Evolutionary conservation across 2,113 vertebrate species (phyloP), one percentile per base, ranked within the genome.

Genomic region (Erythrocercus mccallii): DNA sequence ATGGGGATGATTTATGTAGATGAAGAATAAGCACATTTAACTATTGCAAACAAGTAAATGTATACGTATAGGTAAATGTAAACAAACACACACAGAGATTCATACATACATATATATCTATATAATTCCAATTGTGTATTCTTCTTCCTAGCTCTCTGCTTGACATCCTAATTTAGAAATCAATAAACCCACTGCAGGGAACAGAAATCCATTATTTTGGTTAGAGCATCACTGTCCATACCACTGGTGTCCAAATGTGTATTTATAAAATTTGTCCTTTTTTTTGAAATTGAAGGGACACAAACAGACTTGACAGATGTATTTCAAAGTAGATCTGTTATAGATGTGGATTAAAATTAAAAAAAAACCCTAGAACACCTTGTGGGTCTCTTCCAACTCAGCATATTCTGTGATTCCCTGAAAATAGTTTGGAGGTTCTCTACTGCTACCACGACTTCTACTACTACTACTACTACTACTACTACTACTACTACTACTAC

Each of bases 11-110:
- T 77, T 91, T 80, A 31, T 30, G 12, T 27, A 71, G 85, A 81
- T 45, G 30, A 81, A 37, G 51, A 81, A 61, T n/a, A 71, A 35
- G 12, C 66, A 38, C 1, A 42, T 42, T 81, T 81, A 51, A 68
- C 2, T 38, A 62, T 22, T 44, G 2, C 35, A 19, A 62, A 82
- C 3, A 66, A 71, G 10, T 33, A 78, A 44, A 45, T 71, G 7
- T 33, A 40, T 30, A 42, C 24, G 38, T 44, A 14, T 25, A 66
- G 13, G 10, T 35, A 48, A n/a, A 24, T 7, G 8, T 25, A 31
- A 31, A n/a, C 4, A n/a, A 37, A 40, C 10, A 78, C 12, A 31
- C 4, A 21, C 0, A 25, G 1, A 20, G 4, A 33, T 31, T 68
- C 27, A 38, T 33, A 38, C 31, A 47, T 33, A 33, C 4, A 14